These are phyloP conservation scores for Fulica atra DNA, from an alignment of 2,113 vertebrate genomes.

Conservation along the genomic window DNA sequence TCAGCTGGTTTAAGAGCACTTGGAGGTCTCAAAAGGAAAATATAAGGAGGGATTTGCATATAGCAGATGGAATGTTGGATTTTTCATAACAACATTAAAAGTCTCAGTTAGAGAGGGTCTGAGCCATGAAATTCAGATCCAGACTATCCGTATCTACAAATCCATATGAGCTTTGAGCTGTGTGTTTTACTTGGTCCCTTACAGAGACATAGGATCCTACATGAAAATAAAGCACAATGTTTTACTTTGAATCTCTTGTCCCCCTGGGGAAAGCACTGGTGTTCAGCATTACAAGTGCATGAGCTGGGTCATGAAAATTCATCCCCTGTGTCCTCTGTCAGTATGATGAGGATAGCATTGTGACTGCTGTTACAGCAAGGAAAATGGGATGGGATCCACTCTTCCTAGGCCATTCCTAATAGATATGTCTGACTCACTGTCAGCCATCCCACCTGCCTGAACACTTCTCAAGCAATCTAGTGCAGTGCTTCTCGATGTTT, in stretches of 20 bases:
- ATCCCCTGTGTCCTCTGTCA: not conserved
- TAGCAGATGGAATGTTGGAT: not conserved
- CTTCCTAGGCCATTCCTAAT: rapidly evolving
- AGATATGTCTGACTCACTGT: too few relatives aligned
- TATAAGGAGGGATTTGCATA: conserved; percentile 24
- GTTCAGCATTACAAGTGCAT: rapidly evolving
- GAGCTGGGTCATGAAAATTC: not conserved
- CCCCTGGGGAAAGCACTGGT: not conserved
- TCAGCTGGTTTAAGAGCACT: conserved; percentile 18
- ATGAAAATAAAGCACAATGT: not conserved
- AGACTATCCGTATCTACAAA: not conserved
- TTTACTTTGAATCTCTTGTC: not conserved
- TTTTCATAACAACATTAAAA: not conserved
- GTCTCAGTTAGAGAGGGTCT: not conserved
- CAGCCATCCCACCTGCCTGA: not conserved
- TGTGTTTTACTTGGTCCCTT: not conserved
- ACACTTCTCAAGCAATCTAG: not conserved
- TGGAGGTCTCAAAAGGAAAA: conserved; percentile 26
- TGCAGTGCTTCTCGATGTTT: not conserved
- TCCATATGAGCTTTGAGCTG: not conserved
- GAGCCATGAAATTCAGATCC: not conserved
- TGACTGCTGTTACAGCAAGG: not conserved
- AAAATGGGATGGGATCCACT: not conserved
- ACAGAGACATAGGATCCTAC: not conserved
- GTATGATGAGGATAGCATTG: too few relatives aligned